phyloP scores from a whole-genome alignment of 1,140 invertebrate species.

The Pseudobourletiella spinata region DNA sequence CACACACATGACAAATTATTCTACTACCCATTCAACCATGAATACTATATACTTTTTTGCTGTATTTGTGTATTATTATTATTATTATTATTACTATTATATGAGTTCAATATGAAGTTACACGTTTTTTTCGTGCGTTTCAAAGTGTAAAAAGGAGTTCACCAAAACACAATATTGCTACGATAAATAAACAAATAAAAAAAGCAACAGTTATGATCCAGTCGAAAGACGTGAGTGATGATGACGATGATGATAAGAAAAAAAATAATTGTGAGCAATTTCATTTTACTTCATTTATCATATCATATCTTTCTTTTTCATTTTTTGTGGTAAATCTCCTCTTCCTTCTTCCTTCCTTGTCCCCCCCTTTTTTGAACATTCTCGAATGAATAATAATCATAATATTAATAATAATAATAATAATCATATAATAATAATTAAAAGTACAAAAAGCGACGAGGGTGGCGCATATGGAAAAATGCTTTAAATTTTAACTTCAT shows the following conservation, averaged over 20 bases:
- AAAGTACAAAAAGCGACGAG: not conserved
- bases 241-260: too few relatives aligned
- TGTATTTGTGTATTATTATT: not conserved
- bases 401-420: not conserved
- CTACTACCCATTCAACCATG: not conserved
- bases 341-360: not conserved
- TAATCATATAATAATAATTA: conserved; percentile 5
- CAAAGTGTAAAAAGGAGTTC: not conserved
- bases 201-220: too few relatives aligned
- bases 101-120: not conserved
- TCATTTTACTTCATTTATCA: too few relatives aligned
- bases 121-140: not conserved
- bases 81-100: not conserved
- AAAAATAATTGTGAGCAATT: too few relatives aligned
- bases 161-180: not conserved
- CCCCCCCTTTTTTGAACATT: not conserved
- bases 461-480: not conserved
- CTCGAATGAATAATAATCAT: not conserved
- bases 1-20: too few relatives aligned
- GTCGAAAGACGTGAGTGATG: too few relatives aligned
- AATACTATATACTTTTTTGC: not conserved
- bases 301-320: too few relatives aligned
- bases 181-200: not conserved
- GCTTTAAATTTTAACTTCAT: not conserved
- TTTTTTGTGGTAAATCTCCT: too few relatives aligned